Base-by-base conservation (phyloP, 2,113 vertebrate genomes). In the Danionella cerebrum region DNA sequence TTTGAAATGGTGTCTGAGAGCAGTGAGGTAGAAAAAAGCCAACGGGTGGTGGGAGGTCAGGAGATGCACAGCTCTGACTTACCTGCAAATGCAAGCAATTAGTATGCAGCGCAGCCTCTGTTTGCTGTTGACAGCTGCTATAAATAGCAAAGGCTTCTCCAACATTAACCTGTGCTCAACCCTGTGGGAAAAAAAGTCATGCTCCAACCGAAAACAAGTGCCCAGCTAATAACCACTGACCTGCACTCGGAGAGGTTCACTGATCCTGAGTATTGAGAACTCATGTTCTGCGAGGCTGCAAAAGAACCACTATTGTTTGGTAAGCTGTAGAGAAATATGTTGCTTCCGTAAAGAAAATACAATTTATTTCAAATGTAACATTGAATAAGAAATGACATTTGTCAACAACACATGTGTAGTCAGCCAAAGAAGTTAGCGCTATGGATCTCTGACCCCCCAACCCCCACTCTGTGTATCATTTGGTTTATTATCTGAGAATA, bases 21-120 rank as follows among this genome's bases (percentile, higher is more conserved):
- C 75, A 67, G 55, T 41, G 22, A 69, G 62, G 73, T 44, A 47
- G 74, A 70, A 72, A 76, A 80, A 55, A 75, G 53, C 18, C 51
- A 60, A 42, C 47, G 75, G 71, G 82, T 75, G 60, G 80, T 82
- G 44, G 51, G 71, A 53, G 44, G 65, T 74, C 10, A 8, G 39
- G 57, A 63, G 64, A 47, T 41, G 58, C 16, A 14, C 67, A 71
- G 64, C 66, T 52, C 59, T 51, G 69, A 54, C 65, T 79, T 84
- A 81, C 83, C 83, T 86, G 76, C 31, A 72, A 80, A 67, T 69
- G 71, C 71, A 75, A 13, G 76, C 67, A 79, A 83, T 86, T 85
- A 83, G 59, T 67, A 57, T 68, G 60, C 72, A 11, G 66, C 3
- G 11, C 65, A 66, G 73, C 59, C 55, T 68, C 22, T 31, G 50